Conservation (phyloP, 1,140 invertebrate species). For the Aethina tumida region DNA sequence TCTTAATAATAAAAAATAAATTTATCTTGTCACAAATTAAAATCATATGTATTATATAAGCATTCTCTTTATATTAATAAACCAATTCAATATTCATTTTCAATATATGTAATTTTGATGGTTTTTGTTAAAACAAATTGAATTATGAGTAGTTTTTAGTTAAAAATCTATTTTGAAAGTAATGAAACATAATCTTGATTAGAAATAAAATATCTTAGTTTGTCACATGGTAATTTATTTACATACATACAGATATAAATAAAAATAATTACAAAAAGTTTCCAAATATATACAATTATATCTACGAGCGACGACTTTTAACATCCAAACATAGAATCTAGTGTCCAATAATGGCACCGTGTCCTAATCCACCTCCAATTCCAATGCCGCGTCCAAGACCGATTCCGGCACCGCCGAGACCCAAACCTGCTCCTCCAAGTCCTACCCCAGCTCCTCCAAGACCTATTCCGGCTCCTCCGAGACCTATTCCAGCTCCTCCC, state of each 20-base stretch:
- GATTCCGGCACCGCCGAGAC: conserved; percentile 4
- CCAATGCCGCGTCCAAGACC: conserved; percentile 8
- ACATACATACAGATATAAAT: no score
- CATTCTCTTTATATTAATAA: conserved; percentile 4
- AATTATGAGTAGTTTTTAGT: no score
- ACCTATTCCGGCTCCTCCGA: neutral
- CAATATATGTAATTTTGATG: no score
- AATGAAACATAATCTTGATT: no score
- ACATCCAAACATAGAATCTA: conserved; percentile 9
- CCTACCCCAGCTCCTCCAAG: conserved; percentile 1
- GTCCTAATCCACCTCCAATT: conserved; percentile 7
- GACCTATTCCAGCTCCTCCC: conserved; percentile 9
- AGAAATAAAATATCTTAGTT: no score
- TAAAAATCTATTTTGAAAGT: no score
- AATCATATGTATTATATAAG: conserved; percentile 3
- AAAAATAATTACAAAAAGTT: no score
- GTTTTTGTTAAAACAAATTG: no score
- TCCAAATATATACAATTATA: no score
- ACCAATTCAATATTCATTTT: no score
- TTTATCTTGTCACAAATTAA: conserved; percentile 20
- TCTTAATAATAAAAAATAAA: conserved; percentile 1
- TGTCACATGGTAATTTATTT: conserved; percentile 2
- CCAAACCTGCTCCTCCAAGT: neutral
- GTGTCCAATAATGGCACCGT: conserved; percentile 8
- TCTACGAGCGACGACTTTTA: no score